Percentiles rank a stretch among this genome's conserved stretches.
phyloP scores from a whole-genome alignment of 2,113 vertebrate genomes.

The Erythrocercus mccallii region DNA sequence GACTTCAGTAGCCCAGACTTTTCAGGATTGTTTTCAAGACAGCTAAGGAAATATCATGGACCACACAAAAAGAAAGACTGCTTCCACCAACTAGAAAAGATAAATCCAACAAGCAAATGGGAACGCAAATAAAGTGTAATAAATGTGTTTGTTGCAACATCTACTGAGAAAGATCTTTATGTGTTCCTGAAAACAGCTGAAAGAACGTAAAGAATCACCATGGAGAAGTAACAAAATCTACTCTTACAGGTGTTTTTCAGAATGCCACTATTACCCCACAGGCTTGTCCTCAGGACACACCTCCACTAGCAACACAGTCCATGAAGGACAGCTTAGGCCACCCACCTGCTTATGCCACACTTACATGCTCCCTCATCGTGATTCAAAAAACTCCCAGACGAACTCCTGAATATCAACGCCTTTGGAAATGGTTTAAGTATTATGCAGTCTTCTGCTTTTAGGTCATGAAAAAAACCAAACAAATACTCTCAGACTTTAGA shows the following conservation, averaged over 20 bases:
- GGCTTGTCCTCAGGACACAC: background rate
- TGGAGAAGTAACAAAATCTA: background rate
- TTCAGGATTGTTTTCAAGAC: background rate
- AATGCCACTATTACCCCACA: background rate
- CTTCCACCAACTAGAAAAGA: background rate
- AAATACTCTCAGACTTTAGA: background rate
- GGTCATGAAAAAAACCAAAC: background rate
- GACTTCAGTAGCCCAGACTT: background rate
- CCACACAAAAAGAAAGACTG: background rate
- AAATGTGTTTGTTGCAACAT: background rate
- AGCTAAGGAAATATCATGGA: background rate
- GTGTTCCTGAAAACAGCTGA: background rate
- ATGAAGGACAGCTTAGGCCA: background rate
- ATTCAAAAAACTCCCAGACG: background rate
- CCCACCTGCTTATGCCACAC: background rate
- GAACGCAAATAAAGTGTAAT: conserved; percentile 25
- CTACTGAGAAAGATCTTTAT: background rate
- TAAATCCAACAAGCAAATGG: background rate
- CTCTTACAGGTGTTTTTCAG: background rate
- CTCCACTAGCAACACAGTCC: background rate
- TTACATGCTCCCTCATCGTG: background rate
- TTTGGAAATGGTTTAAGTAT: background rate
- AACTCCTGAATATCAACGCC: background rate
- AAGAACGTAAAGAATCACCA: background rate
- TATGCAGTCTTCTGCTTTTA: background rate